These are phyloP conservation scores for Procambarus virginalis DNA, from an alignment of 1,140 invertebrate species.

Conservation along the genomic window DNA sequence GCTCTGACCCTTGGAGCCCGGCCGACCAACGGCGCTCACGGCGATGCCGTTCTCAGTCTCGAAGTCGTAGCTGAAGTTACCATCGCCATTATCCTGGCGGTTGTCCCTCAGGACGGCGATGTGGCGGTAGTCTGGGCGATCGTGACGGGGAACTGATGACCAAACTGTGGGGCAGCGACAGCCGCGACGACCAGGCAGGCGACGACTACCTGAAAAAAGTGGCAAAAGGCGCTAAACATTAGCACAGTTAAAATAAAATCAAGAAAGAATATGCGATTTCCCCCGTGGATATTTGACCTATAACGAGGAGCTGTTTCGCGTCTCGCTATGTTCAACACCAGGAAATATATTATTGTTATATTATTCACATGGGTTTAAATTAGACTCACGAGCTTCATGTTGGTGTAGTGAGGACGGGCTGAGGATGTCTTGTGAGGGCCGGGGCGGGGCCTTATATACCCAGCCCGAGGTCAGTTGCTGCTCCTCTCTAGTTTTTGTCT, in stretches of 20 bases:
- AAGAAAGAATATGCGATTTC: too few species aligned
- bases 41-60: conserved; percentile 44
- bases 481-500: conserved; percentile 24
- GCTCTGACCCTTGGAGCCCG: conserved; percentile 31
- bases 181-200: conserved; percentile 17
- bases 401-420: not conserved
- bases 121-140: not conserved
- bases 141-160: not conserved
- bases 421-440: not conserved
- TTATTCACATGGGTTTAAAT: too few species aligned
- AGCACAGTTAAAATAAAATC: not conserved
- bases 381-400: conserved; percentile 45
- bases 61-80: conserved; percentile 38
- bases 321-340: too few species aligned
- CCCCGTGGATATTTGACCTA: too few species aligned
- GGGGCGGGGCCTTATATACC: conserved; percentile 4
- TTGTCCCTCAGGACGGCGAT: conserved; percentile 45
- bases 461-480: conserved; percentile 18
- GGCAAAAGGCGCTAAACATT: not conserved
- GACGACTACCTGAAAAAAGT: conserved; percentile 11
- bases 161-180: conserved; percentile 24
- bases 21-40: not conserved
- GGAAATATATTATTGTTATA: too few species aligned
- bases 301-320: not conserved
- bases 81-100: conserved; percentile 28